Evolutionary conservation across 37 sponge, comb jelly and placozoan species (phyloP).

Genomic region (Beroe forskalii): DNA sequence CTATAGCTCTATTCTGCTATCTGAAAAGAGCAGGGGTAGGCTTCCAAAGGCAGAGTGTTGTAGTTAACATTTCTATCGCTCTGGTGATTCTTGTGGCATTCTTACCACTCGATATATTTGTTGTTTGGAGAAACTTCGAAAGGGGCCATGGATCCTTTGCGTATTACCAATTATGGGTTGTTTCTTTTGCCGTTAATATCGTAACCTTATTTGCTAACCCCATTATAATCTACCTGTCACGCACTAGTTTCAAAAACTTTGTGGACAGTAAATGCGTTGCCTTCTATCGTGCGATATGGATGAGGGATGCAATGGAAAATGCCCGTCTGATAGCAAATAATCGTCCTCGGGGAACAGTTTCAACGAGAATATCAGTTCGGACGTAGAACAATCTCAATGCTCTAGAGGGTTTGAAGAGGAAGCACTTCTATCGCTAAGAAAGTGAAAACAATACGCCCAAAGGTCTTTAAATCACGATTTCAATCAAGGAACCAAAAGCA

Average conservation of each 20-base stretch:
- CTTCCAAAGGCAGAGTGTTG: not conserved
- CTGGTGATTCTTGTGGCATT: not conserved
- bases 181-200: not conserved
- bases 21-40: not conserved
- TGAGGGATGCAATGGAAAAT: too few relatives aligned
- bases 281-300: not conserved
- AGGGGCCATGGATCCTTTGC: not conserved
- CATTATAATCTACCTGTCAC: not conserved
- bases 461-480: too few relatives aligned
- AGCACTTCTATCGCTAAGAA: too few relatives aligned
- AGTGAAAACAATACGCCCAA: too few relatives aligned
- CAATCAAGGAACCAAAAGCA: too few relatives aligned
- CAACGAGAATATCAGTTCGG: too few relatives aligned
- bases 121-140: not conserved
- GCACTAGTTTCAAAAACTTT: not conserved
- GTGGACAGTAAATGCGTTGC: not conserved
- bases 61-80: not conserved
- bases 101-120: not conserved
- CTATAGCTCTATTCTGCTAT: not conserved
- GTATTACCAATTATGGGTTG: not conserved
- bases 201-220: not conserved
- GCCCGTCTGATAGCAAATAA: too few relatives aligned
- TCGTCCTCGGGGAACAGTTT: too few relatives aligned
- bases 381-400: too few relatives aligned
- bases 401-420: too few relatives aligned